phyloP scores from a whole-genome alignment of 2,113 vertebrate species.

The Austrofundulus limnaeus region DNA sequence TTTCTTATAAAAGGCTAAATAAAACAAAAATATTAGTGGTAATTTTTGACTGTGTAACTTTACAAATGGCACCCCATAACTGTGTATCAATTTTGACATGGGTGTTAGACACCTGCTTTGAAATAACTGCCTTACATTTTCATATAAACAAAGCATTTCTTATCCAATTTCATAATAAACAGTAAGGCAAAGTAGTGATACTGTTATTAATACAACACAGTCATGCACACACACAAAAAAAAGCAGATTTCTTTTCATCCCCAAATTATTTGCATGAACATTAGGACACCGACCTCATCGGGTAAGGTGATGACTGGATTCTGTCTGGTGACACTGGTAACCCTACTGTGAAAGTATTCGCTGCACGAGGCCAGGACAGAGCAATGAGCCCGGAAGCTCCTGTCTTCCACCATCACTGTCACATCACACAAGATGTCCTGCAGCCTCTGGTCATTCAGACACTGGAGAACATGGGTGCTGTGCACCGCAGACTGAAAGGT shows the following conservation, averaged over 20 bases:
- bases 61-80: too few species aligned
- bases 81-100: neutral
- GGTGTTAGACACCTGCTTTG: neutral
- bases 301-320: slow-evolving; percentile 87
- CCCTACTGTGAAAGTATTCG: slow-evolving; percentile 85
- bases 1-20: too few species aligned
- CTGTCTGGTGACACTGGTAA: slow-evolving; percentile 72
- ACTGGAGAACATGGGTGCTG: slow-evolving; percentile 73
- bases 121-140: neutral
- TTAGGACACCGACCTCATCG: slow-evolving; percentile 81
- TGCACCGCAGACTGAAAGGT: slow-evolving; percentile 82
- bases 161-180: neutral
- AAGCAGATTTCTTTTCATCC: neutral
- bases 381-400: slow-evolving; percentile 87
- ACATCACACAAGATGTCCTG: slow-evolving; percentile 81
- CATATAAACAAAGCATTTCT: neutral
- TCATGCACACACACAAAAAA: neutral
- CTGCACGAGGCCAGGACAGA: slow-evolving; percentile 92
- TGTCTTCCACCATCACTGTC: slow-evolving; percentile 86
- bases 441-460: slow-evolving; percentile 79
- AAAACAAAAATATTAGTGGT: too few species aligned
- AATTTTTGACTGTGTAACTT: too few species aligned
- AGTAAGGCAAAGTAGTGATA: neutral
- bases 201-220: neutral
- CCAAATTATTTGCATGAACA: neutral